Base-by-base conservation (phyloP, 92 coral and sea anemone species). In the Phymanthus crucifer region DNA sequence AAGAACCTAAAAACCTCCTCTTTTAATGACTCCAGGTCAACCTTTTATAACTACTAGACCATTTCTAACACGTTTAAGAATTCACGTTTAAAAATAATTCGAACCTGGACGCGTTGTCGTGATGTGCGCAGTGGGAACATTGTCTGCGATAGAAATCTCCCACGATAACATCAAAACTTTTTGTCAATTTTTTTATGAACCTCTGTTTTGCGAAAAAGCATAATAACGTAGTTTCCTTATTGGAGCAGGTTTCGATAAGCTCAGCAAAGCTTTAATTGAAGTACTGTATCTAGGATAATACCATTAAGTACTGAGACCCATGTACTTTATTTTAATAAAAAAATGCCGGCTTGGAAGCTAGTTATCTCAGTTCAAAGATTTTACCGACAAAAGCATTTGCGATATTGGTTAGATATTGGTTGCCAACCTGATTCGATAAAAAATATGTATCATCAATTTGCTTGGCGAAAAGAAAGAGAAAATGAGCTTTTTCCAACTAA, bases 321-420 rank as follows among this genome's bases (percentile, higher is more conserved):
- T 57, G 32, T 48, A 57, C 31, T 6, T 4, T 38, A 10, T 10
- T 38, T 38, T 38, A 38, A 38, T n/a, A n/a, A n/a, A n/a, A 11
- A 27, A 3, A 61, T 12, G 68, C 32, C 68, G 4, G 34, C 33
- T 61, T 33, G 6, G 29, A 54, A 54, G 57, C 57, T 17, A 24
- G 27, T 21, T 57, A 57, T 61, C 68, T 21, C 27, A n/a, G 8
- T 23, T 61, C 68, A 61, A 61, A 61, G 17, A 29, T 27, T 61
- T 61, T 61, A 61, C 68, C 68, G 68, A 26, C 68, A n/a, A 61
- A 61, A 61, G 34, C 68, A 61, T 61, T 61, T 61, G 23, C 26
- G 68, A 54, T 54, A 54, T 61, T 16, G 34, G 32, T 61, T 24
- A 61, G 68, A 29, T 61, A 24, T 61, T 61, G 33, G 35, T 27